Evolutionary conservation across 2,113 vertebrate genomes (phyloP), one percentile per base, ranked within the genome.

Genomic region (Amazona guildingii): DNA sequence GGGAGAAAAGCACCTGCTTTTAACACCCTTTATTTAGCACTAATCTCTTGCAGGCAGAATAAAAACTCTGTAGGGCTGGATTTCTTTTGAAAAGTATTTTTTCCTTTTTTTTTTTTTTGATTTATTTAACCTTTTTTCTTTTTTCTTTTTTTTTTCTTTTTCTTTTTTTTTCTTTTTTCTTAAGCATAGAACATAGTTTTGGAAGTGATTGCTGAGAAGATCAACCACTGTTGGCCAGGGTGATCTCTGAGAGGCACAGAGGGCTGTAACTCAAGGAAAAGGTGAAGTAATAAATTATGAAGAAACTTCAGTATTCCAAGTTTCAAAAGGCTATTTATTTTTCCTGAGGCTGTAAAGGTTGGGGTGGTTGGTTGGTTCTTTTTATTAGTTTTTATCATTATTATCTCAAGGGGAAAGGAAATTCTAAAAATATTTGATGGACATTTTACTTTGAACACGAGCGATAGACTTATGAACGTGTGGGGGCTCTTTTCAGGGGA

Each of bases 251-350:
- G 91, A 93, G 83, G 76, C 77, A 92, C 73, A 95, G 88, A 96
- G 96, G 88, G 91, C 88, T 95, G 70, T 92, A 96, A 95, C 89
- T 94, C 97, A 95, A 97, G 94, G 69, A 96, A 97, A 98, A 98
- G 97, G 98, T 97, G 94, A 98, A 96, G 95, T 97, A 94, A 95
- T 80, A 93, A 88, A 93, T 86, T 72, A 66, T 49, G 75, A 97
- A 96, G 91, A 88, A 96, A 93, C 24, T 64, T 90, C 55, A 73
- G 83, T 72, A 84, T 92, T 97, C 55, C 62, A 80, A 95, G 67
- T 91, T 92, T 92, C 66, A 79, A 92, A 93, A 91, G 28, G 67
- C 37, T 95, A 83, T 97, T 97, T 97, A 73, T 95, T 96, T 97
- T 95, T 95, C 92, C 90, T 94, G 48, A 95, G 66, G 91, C 54